A percentile compares a stretch with the other conserved stretches of the same genome.
Conservation (phyloP, 53 echinoderm and acorn worm genomes). For the Paracentrotus lividus region DNA sequence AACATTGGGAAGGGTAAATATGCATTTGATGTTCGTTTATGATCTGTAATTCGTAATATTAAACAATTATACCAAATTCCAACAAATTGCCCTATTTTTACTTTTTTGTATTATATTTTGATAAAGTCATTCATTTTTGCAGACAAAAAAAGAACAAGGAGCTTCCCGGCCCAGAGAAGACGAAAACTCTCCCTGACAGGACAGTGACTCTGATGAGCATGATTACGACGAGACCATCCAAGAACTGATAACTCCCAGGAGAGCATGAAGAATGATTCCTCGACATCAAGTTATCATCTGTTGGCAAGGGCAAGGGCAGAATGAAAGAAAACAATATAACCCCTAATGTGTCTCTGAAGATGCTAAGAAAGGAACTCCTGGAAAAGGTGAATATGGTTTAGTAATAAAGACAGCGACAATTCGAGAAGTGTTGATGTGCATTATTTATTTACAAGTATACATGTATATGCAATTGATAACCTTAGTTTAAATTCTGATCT, state of each 20-base stretch:
- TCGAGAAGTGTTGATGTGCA: not conserved
- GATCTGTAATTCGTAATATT: not conserved
- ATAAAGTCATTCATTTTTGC: not conserved
- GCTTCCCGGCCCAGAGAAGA: not conserved
- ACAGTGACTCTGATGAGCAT: not conserved
- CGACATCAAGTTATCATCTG: not conserved
- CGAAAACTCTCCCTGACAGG: not conserved
- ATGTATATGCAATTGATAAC: too few relatives aligned
- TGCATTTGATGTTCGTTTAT: not conserved
- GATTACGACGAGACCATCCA: not conserved
- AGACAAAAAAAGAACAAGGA: not conserved
- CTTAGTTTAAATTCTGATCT: too few relatives aligned
- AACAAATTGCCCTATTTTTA: not conserved
- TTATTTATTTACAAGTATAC: not conserved
- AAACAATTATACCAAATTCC: not conserved
- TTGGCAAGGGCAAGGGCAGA: not conserved
- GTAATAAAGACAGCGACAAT: not conserved
- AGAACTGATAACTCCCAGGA: not conserved
- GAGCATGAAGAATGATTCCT: not conserved
- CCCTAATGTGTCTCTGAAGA: not conserved
- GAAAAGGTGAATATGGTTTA: not conserved
- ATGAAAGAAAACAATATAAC: not conserved
- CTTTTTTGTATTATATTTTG: not conserved
- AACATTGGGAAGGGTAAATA: slow-evolving; percentile 17
- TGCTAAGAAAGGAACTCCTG: not conserved